phyloP scores from a whole-genome alignment of 2,797 vertebrate species.

The Acrossocheilus fasciatus region DNA sequence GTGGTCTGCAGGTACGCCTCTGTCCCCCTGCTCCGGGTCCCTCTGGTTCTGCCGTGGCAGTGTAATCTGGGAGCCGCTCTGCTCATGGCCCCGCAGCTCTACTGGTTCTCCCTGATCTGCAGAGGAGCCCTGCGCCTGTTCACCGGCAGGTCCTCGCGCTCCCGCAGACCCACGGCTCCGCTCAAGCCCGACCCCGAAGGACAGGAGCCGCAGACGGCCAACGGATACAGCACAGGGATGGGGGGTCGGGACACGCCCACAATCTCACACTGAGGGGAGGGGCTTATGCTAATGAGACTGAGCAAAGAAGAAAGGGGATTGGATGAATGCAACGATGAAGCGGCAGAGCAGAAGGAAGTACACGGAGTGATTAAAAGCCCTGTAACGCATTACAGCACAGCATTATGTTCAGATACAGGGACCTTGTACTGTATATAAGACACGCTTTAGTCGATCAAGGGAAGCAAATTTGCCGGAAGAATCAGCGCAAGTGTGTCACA shows the following conservation, averaged over 20 bases:
- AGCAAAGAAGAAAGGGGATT: background rate
- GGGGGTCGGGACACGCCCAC: constrained; percentile 72
- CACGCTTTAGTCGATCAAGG: constrained; percentile 41
- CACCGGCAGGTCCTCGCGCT: constrained; percentile 72
- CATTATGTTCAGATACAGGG: constrained; percentile 4
- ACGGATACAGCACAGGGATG: constrained; percentile 77
- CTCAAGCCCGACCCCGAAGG: constrained; percentile 65
- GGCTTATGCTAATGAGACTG: constrained; percentile 31
- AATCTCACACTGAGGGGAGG: constrained; percentile 71
- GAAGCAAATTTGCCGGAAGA: constrained; percentile 18
- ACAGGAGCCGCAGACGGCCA: constrained; percentile 69
- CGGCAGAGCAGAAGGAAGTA: background rate
- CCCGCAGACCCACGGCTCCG: constrained; percentile 44
- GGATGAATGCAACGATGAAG: background rate
- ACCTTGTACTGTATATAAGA: constrained; percentile 44
- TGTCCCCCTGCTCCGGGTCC: constrained; percentile 78
- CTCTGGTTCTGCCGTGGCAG: constrained; percentile 78
- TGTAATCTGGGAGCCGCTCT: constrained; percentile 84
- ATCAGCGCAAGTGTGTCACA: constrained; percentile 30
- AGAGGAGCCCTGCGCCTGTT: constrained; percentile 85
- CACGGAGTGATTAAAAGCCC: constrained; percentile 31
- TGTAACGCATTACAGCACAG: constrained; percentile 33
- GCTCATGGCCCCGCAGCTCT: constrained; percentile 91
- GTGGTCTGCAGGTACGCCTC: constrained; percentile 73
- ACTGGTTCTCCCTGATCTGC: constrained; percentile 93